Evolutionary conservation across 2,113 vertebrate genomes (phyloP), one percentile per base, ranked within the genome.

Genomic region (Hemiprocne comata): DNA sequence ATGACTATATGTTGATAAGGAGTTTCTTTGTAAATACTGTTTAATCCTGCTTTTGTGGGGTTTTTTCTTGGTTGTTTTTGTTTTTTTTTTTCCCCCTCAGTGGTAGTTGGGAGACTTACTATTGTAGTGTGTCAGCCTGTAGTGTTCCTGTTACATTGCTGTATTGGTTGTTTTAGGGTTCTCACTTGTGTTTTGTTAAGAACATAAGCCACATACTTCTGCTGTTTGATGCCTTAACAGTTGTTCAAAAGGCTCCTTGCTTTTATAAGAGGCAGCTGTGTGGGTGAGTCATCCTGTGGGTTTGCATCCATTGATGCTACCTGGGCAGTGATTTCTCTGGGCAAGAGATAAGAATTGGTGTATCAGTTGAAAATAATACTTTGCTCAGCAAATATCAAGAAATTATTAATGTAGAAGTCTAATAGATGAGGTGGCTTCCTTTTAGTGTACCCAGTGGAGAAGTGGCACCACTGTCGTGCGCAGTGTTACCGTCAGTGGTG

Each of bases 361-460:
- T 11, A 11, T 16, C 33, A 10, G 21, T 17, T 19, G 73, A 36
- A 85, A 84, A 46, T 4, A 17, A 0, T 3, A 6, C n/a, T 71
- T 55, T 50, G 28, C 51, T 36, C 25, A 42, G 54, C 23, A 58
- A 48, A 7, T 29, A 29, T 3, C 40, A 28, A 29, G 20, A 26
- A 26, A 12, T 6, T 3, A 13, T 33, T 62, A n/a, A 26, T 2
- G 4, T 1, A 17, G 13, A 31, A 40, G 42, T 5, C 26, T 19
- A 10, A 29, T 15, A 6, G 42, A 1, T 4, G 77, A 18, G 23
- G 34, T 11, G 64, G 72, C 58, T 76, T 84, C 65, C 46, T 20
- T 48, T 40, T 0, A 38, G 73, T 2, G 54, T 25, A 11, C 33
- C 48, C 36, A 20, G 60, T 3, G 5, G 69, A n/a, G 76, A 44